Evolutionary conservation across 2,113 vertebrate genomes (phyloP).

Genomic region (Propithecus coquereli): DNA sequence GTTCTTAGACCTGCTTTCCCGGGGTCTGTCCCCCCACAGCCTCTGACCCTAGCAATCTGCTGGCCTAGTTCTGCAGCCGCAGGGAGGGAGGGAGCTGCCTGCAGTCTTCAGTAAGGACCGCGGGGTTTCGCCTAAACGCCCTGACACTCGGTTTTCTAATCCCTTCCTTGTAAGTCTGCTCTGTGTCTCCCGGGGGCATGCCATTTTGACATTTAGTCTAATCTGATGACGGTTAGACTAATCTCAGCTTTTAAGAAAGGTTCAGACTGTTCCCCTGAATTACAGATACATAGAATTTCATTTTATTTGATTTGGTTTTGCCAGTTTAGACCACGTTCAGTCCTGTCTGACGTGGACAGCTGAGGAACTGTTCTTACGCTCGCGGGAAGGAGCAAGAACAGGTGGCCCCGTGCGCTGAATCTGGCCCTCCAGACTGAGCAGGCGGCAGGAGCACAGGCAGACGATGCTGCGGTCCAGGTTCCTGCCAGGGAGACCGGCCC

Average conservation of each 20-base stretch:
- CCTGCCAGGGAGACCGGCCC: neutral
- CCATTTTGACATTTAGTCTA: neutral
- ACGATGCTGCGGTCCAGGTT: neutral
- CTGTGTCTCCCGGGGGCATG: neutral
- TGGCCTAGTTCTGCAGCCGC: neutral
- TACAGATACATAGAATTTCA: neutral
- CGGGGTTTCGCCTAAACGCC: neutral
- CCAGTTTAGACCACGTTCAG: neutral
- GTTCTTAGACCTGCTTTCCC: neutral
- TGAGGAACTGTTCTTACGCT: neutral
- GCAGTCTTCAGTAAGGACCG: neutral
- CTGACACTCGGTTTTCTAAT: neutral
- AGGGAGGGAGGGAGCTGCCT: too few species aligned
- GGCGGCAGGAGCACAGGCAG: too few species aligned
- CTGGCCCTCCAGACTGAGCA: neutral
- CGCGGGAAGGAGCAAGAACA: neutral
- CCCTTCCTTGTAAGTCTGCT: neutral
- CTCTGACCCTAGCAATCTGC: neutral
- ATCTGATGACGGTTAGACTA: too few species aligned
- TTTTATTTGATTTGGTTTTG: neutral
- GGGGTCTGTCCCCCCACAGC: neutral
- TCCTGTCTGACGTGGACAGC: neutral
- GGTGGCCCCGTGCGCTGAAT: accelerated
- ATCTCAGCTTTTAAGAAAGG: neutral
- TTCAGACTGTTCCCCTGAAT: neutral